Percentiles rank a stretch among this genome's conserved stretches.
Conservation (phyloP, 1,140 invertebrate genomes). For the Bicyclus anynana region DNA sequence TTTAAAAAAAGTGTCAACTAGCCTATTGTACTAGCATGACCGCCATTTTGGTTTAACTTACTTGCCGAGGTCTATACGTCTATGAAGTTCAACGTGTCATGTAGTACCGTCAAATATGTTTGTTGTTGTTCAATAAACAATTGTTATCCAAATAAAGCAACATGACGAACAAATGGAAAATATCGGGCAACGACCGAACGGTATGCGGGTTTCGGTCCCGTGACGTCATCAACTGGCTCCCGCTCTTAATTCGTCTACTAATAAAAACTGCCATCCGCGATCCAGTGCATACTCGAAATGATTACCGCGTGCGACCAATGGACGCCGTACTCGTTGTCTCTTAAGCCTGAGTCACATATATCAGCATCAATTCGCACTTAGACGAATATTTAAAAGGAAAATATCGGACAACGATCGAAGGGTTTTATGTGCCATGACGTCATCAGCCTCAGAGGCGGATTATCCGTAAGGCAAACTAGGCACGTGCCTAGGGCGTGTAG, state of each 20-base stretch:
- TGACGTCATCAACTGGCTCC: slow-evolving; percentile 35
- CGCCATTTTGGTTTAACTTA: too few relatives aligned
- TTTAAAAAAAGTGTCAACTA: too few relatives aligned
- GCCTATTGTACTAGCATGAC: too few relatives aligned
- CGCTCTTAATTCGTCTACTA: slow-evolving; percentile 43
- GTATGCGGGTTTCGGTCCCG: slow-evolving; percentile 24
- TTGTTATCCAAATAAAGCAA: not conserved
- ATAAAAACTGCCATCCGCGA: slow-evolving; percentile 48
- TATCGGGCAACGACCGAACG: slow-evolving; percentile 5
- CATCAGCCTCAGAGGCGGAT: slow-evolving; percentile 37
- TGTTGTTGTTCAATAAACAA: too few relatives aligned
- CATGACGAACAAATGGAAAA: not conserved
- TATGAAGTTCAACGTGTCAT: too few relatives aligned
- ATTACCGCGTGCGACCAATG: slow-evolving; percentile 29
- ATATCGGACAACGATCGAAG: too few relatives aligned
- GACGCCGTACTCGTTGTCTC: not conserved
- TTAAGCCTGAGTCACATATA: not conserved
- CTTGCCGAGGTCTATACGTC: too few relatives aligned
- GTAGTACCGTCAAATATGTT: too few relatives aligned
- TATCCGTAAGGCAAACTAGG: slow-evolving; percentile 42
- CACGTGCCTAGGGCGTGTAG: too few relatives aligned
- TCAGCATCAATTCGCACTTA: too few relatives aligned
- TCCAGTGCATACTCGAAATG: slow-evolving; percentile 46
- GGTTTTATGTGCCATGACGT: too few relatives aligned
- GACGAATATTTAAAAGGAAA: too few relatives aligned